These are phyloP conservation scores for Desmophyllum pertusum DNA, from an alignment of 92 coral and sea anemone genomes.

Conservation along the genomic window DNA sequence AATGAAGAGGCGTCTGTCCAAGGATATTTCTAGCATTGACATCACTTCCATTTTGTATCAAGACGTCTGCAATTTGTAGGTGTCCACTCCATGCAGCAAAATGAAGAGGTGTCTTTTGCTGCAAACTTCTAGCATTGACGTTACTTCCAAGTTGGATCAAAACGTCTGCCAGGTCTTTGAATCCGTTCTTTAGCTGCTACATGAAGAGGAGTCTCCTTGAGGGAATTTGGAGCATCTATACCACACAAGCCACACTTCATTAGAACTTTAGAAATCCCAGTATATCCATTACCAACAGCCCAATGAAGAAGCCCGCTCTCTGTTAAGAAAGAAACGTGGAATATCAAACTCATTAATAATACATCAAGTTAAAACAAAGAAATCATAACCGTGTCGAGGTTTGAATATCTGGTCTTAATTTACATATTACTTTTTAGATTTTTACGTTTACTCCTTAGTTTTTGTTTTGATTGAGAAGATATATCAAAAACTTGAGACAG, in stretches of 20 bases:
- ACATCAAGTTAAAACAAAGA: no score
- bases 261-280: neutral
- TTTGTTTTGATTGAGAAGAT: no score
- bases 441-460: no score
- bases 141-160: neutral
- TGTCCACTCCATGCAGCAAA: neutral
- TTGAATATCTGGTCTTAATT: no score
- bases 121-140: neutral
- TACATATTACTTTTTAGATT: no score
- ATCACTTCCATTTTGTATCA: neutral
- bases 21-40: neutral
- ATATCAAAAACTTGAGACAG: no score
- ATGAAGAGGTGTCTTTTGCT: constrained; percentile 10
- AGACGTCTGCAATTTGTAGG: neutral
- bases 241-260: neutral
- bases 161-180: neutral
- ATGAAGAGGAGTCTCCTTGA: constrained; percentile 17
- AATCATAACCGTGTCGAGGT: no score
- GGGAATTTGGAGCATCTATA: neutral
- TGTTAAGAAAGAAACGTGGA: neutral
- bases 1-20: neutral
- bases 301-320: constrained; percentile 13
- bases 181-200: neutral
- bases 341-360: neutral
- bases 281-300: constrained; percentile 11